Evolutionary conservation across 1,140 invertebrate species (phyloP), one percentile per base, ranked within the genome.

Genomic region (Aleiodes sp.): DNA sequence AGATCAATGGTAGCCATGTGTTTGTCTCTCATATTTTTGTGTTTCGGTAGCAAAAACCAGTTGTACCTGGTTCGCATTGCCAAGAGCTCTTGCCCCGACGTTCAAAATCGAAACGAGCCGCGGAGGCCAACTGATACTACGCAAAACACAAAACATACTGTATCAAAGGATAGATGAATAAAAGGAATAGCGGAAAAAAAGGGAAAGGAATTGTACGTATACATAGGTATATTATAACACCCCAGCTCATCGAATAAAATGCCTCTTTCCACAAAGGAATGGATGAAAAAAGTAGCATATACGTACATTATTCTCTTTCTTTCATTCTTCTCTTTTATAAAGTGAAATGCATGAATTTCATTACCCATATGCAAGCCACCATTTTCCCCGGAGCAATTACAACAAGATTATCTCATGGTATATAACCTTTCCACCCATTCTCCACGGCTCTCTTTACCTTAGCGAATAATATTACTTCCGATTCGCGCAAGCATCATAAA

Each of bases 351-450:
- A 64, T 64, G 62, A 64, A 64, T 64, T 43, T 64, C 62, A 64
- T 64, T 64, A 43, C 41, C 35, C 62, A 64, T 64, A 41, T 46
- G 39, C 62, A 52, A 52, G 39, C 62, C 26, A 24, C 62, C 37
- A 64, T 64, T 64, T 46, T 64, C 62, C 62, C 39, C 41, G 62
- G 39, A 37, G 62, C 62, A 64, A 64, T 64, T 64, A 64, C 39
- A 64, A 64, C 35, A 64, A 64, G 35, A 64, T 64, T 64, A 64
- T 64, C 62, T 43, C 62, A 28, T 64, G 41, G 19, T 64, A 41
- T 64, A 64, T 64, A 31, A 60, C 57, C 19, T 26, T 14, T 16
- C 57, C 57, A 10, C 57, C 57, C 31, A 60, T 60, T 31, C 26
- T 35, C n/a, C 10, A 57, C 56, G 16, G 9, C 31, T 60, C 57